phyloP scores from a whole-genome alignment of 2,797 vertebrate species.

The Clarias fuscus region DNA sequence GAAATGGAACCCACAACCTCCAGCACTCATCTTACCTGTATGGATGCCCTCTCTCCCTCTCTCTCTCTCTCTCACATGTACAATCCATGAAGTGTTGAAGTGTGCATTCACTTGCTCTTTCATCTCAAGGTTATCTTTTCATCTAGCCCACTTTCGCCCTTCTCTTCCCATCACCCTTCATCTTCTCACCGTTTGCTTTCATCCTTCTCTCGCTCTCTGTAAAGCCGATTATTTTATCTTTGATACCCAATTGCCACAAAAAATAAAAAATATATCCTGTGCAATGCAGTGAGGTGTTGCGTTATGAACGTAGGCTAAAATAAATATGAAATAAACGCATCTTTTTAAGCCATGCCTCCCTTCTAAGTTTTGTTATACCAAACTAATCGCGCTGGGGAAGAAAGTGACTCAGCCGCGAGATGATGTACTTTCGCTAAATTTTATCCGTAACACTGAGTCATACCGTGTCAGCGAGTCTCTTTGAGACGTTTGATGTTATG shows the following conservation, averaged over 20 bases:
- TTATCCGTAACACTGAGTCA: not conserved
- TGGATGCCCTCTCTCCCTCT: not conserved
- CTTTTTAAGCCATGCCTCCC: not conserved
- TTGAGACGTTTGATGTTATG: not conserved
- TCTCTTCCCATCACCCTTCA: not conserved
- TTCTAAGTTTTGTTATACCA: not conserved
- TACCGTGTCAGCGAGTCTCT: not conserved
- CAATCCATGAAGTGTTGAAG: not conserved
- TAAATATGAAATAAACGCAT: not conserved
- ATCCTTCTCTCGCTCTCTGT: not conserved
- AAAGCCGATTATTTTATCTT: not conserved
- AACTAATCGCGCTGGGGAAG: not conserved
- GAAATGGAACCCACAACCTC: slow-evolving; percentile 58
- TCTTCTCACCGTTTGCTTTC: not conserved
- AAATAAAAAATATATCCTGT: not conserved
- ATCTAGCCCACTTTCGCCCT: slow-evolving; percentile 12
- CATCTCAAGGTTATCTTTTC: slow-evolving; percentile 13
- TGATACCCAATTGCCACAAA: not conserved
- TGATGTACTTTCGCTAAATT: not conserved
- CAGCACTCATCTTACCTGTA: slow-evolving; percentile 14
- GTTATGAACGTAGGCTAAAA: not conserved
- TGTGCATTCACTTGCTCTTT: not conserved
- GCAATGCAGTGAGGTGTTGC: not conserved
- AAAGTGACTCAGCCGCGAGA: not conserved
- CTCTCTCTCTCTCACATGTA: not conserved